A percentile compares a stretch with the other conserved stretches of the same genome.
Evolutionary conservation across 2,113 vertebrate genomes (phyloP).

Genomic region (Gobius niger): DNA sequence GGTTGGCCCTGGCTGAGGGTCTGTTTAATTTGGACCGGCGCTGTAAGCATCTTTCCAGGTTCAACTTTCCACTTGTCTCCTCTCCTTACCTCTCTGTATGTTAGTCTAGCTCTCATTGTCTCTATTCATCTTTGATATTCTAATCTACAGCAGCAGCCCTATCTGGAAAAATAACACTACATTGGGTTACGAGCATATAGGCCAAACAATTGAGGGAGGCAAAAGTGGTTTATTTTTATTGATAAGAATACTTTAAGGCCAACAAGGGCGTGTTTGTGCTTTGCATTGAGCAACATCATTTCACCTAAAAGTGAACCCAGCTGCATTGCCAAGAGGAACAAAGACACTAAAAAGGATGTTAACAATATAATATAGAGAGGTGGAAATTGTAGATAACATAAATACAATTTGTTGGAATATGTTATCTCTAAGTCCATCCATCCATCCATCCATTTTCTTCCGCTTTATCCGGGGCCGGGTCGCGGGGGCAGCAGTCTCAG

Average conservation of each 20-base stretch:
- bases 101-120: constrained; percentile 39
- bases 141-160: constrained; percentile 24
- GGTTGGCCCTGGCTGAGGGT: constrained; percentile 58
- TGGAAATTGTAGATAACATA: constrained; percentile 31
- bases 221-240: background rate
- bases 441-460: too few species aligned
- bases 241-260: background rate
- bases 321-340: constrained; percentile 26
- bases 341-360: background rate
- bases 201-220: constrained; percentile 31
- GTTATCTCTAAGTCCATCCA: constrained; percentile 13
- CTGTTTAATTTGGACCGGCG: constrained; percentile 69
- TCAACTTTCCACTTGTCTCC: constrained; percentile 44
- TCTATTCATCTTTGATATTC: constrained; percentile 44
- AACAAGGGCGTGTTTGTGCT: background rate
- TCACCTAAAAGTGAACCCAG: constrained; percentile 39
- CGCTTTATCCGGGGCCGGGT: too few species aligned
- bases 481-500: too few species aligned
- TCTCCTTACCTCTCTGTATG: constrained; percentile 38
- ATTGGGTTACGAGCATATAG: constrained; percentile 18
- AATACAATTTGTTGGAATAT: constrained; percentile 31
- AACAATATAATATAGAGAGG: constrained; percentile 21
- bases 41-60: constrained; percentile 57
- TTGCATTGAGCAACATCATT: background rate
- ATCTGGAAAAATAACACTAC: constrained; percentile 34